Percentiles rank a stretch among this genome's conserved stretches.
Evolutionary conservation across 2,113 vertebrate species (phyloP).

Genomic region (Podocnemis expansa): DNA sequence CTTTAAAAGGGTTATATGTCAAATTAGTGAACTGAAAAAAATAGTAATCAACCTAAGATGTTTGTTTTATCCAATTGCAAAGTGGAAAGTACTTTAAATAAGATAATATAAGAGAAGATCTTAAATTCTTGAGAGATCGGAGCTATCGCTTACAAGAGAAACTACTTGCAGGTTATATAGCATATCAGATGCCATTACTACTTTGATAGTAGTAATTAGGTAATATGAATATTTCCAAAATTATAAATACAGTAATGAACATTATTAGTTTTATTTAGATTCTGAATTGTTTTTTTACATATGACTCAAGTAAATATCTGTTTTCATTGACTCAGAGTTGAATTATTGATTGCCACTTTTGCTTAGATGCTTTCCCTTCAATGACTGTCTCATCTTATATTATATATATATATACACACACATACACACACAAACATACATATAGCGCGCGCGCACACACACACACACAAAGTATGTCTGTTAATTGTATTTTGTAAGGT

Average conservation of each 20-base stretch:
- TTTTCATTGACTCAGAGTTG: background rate
- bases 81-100: slow-evolving; percentile 19
- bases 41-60: slow-evolving; percentile 60
- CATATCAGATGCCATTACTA: background rate
- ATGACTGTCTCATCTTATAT: no score
- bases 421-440: no score
- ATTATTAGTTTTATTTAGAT: background rate
- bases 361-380: background rate
- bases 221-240: background rate
- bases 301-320: background rate
- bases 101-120: slow-evolving; percentile 29
- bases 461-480: no score
- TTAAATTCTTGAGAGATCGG: slow-evolving; percentile 10
- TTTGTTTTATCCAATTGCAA: slow-evolving; percentile 37
- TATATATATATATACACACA: no score
- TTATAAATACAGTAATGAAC: background rate
- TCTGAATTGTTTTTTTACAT: background rate
- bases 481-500: background rate
- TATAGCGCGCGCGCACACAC: no score
- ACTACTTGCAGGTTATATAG: background rate
- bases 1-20: slow-evolving; percentile 59
- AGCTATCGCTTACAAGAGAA: slow-evolving; percentile 18
- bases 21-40: slow-evolving; percentile 65
- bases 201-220: background rate
- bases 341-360: background rate